phyloP scores from a whole-genome alignment of 2,797 vertebrate genomes.

The Tamandua tetradactyla region DNA sequence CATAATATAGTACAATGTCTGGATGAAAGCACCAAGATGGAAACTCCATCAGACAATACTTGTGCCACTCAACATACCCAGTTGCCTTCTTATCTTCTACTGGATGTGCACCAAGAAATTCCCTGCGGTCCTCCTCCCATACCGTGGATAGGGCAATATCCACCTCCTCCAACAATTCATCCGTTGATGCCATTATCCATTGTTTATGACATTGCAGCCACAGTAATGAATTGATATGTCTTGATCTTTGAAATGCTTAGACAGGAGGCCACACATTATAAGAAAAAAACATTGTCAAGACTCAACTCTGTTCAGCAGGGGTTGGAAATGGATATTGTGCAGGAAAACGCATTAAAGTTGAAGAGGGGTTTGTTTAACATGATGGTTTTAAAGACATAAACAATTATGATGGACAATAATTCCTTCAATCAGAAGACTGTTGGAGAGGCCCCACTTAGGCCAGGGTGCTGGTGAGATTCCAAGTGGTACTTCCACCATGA shows the following conservation, averaged over 20 bases:
- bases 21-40: not conserved
- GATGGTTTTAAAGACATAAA: slow-evolving; percentile 65
- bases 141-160: not conserved
- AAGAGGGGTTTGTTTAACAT: slow-evolving; percentile 63
- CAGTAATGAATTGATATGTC: slow-evolving; percentile 68
- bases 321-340: slow-evolving; percentile 57
- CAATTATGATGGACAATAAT: slow-evolving; percentile 55
- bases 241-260: slow-evolving; percentile 71
- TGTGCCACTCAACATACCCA: not conserved
- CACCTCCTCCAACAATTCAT: slow-evolving; percentile 23
- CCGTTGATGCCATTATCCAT: slow-evolving; percentile 53
- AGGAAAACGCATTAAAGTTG: slow-evolving; percentile 65
- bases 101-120: not conserved
- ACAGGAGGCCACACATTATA: slow-evolving; percentile 62
- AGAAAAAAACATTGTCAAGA: slow-evolving; percentile 61
- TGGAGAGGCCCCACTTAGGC: slow-evolving; percentile 46
- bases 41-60: not conserved
- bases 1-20: not conserved
- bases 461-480: slow-evolving; percentile 52
- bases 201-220: slow-evolving; percentile 61
- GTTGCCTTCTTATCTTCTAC: not conserved
- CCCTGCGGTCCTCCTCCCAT: not conserved
- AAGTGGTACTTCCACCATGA: slow-evolving; percentile 65
- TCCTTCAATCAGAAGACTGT: slow-evolving; percentile 61
- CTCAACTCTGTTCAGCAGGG: slow-evolving; percentile 7